These are phyloP conservation scores for Anadara kagoshimensis DNA, from an alignment of 1,140 invertebrate genomes.

Conservation along the genomic window DNA sequence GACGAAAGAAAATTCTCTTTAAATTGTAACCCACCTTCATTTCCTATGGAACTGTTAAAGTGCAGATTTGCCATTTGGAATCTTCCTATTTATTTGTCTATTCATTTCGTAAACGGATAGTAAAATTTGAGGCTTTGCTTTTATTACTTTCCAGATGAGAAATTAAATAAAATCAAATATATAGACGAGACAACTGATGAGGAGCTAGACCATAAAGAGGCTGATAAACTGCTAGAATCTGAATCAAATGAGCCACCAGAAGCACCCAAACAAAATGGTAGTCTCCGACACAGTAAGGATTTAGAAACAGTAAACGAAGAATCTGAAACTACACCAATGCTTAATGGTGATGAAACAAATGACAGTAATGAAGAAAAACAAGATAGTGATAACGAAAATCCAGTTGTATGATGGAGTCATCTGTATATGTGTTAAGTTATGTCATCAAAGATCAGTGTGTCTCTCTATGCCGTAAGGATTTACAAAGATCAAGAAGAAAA, in stretches of 20 bases:
- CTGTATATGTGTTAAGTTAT: no score
- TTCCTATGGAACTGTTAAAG: background rate
- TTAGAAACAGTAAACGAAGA: background rate
- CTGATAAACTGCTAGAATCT: background rate
- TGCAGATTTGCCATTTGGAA: background rate
- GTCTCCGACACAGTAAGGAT: background rate
- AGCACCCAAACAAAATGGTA: background rate
- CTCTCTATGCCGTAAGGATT: no score
- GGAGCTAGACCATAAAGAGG: constrained; percentile 18
- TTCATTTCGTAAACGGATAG: no score
- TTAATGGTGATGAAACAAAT: background rate
- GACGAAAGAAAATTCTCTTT: no score
- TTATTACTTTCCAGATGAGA: background rate
- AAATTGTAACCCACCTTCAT: no score
- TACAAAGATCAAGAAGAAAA: no score
- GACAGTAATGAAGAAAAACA: no score
- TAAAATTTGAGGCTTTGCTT: no score
- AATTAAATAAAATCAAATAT: constrained; percentile 20
- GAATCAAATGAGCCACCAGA: background rate
- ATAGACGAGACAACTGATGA: constrained; percentile 39
- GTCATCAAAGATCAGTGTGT: no score
- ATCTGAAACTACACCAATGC: constrained; percentile 12
- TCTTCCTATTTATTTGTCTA: no score
- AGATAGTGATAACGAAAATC: no score
- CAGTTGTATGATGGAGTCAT: no score